phyloP scores from a whole-genome alignment of 2,888 invertebrate genomes.

The Amphiduros pacificus region DNA sequence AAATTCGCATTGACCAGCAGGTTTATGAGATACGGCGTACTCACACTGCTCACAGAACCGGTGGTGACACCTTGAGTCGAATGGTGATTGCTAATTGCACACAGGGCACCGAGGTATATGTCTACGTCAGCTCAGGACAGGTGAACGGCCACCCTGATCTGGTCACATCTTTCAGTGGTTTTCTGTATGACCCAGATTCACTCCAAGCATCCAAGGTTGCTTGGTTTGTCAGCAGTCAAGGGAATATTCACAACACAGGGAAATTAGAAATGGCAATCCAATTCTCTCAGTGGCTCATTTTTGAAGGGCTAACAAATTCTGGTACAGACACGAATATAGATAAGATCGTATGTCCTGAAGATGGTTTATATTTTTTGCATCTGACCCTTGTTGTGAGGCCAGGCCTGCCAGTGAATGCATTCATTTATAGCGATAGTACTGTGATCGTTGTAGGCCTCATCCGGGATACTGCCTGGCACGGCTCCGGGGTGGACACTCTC shows the following conservation, averaged over 20 bases:
- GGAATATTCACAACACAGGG: not conserved
- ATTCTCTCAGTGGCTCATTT: not conserved
- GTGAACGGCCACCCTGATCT: not conserved
- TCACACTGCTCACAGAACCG: not conserved
- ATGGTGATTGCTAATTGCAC: not conserved
- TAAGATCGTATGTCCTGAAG: not conserved
- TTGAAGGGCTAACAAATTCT: not conserved
- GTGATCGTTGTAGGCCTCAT: not conserved
- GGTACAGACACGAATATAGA: too few relatives aligned
- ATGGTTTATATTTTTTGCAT: not conserved
- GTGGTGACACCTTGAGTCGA: not conserved
- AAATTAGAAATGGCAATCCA: not conserved
- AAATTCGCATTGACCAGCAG: not conserved
- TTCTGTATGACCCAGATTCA: not conserved
- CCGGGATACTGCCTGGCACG: not conserved
- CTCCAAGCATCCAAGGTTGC: not conserved
- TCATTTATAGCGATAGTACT: not conserved
- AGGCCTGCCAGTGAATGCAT: not conserved
- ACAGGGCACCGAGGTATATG: not conserved
- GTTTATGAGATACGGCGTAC: not conserved
- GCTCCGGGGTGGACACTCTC: not conserved
- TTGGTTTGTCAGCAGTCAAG: not conserved
- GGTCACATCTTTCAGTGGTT: not conserved
- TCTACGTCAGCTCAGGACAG: not conserved
- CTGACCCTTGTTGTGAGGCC: not conserved